Evolutionary conservation across 2,888 invertebrate genomes (phyloP).

Genomic region (Lottia scabra): DNA sequence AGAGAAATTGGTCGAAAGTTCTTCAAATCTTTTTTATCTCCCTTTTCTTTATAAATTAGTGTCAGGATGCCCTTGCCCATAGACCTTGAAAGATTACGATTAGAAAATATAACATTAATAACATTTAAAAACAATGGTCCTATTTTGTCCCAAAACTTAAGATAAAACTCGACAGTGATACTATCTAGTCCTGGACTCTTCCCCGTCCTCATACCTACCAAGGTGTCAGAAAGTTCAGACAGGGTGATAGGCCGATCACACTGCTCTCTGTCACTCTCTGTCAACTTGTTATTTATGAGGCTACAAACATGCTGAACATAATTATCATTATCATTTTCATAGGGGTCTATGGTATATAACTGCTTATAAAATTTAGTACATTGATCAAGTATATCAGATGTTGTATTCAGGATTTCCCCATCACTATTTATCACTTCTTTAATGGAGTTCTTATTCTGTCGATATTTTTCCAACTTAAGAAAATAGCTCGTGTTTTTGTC

Average conservation of each 20-base stretch:
- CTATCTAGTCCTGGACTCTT: conserved; percentile 18
- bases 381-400: neutral
- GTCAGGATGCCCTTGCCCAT: conserved; percentile 22
- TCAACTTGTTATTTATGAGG: neutral
- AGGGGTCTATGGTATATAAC: neutral
- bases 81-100: conserved; percentile 18
- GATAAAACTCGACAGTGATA: conserved; percentile 1
- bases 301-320: neutral
- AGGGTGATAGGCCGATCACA: conserved; percentile 5
- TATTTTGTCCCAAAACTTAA: conserved; percentile 1
- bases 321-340: neutral
- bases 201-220: conserved; percentile 24
- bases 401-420: neutral
- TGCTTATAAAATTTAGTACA: neutral
- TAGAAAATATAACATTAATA: conserved; percentile 21
- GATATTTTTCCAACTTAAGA: neutral
- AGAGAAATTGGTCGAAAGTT: conserved; percentile 40
- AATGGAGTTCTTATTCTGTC: neutral
- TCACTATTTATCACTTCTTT: neutral
- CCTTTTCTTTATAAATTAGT: conserved; percentile 35
- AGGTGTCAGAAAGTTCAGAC: conserved; percentile 8
- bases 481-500: neutral
- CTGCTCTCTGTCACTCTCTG: neutral
- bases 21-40: conserved; percentile 28
- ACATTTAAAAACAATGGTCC: conserved; percentile 18